Evolutionary conservation across 2,113 vertebrate genomes (phyloP).

Genomic region (Entelurus aequoreus): DNA sequence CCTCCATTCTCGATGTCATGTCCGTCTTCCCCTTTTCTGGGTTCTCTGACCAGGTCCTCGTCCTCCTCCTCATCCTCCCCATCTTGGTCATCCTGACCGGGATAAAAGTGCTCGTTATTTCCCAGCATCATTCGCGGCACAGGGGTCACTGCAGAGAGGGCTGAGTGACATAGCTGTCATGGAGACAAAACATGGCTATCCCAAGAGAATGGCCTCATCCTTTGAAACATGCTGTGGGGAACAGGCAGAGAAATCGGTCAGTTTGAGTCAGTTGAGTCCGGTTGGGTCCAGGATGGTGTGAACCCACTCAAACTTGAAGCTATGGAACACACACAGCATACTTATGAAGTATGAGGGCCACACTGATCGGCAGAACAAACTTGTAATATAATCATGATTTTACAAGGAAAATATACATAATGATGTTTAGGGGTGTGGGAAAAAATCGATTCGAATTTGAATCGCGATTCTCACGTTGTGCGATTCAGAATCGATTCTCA

Average conservation of each 20-base stretch:
- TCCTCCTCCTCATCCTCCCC: constrained; percentile 83
- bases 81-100: constrained; percentile 70
- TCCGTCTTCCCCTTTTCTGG: constrained; percentile 39
- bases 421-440: too few relatives aligned
- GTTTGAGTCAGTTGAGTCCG: constrained; percentile 30
- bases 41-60: constrained; percentile 70
- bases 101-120: constrained; percentile 75
- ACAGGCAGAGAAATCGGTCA: constrained; percentile 52
- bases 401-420: too few relatives aligned
- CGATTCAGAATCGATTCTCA: too few relatives aligned
- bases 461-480: too few relatives aligned
- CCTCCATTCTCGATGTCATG: constrained; percentile 58
- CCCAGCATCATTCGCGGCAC: constrained; percentile 79
- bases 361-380: too few relatives aligned
- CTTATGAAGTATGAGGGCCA: not conserved
- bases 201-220: constrained; percentile 68
- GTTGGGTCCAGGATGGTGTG: constrained; percentile 12
- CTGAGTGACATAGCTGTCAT: constrained; percentile 81
- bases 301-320: constrained; percentile 16
- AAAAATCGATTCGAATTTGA: too few relatives aligned
- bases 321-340: not conserved
- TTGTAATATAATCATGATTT: too few relatives aligned
- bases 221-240: constrained; percentile 51
- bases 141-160: constrained; percentile 80
- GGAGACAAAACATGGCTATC: constrained; percentile 72